A percentile compares a stretch with the other conserved stretches of the same genome.
Conservation (phyloP, 2,113 vertebrate species). For the Xenopus laevis region DNA sequence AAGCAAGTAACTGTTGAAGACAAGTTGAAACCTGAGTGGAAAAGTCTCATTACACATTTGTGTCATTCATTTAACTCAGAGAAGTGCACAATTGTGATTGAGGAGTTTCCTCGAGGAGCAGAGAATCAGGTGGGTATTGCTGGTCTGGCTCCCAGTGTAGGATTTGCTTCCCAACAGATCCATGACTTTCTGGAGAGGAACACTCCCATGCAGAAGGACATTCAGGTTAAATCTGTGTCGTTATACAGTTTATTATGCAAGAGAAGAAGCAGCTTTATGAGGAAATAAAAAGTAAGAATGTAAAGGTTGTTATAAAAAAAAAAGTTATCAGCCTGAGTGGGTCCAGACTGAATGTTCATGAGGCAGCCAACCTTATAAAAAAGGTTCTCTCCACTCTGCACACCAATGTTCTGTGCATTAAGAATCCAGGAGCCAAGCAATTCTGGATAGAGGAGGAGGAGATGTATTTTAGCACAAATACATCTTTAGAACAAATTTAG, state of each 20-base stretch:
- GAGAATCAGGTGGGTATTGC: constrained; percentile 59
- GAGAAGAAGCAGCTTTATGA: constrained; percentile 43
- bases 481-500: constrained; percentile 48
- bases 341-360: constrained; percentile 56
- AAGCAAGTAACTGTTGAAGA: constrained; percentile 61
- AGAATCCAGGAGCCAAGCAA: constrained; percentile 67
- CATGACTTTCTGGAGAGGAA: constrained; percentile 66
- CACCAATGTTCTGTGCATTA: constrained; percentile 52
- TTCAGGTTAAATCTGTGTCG: constrained; percentile 47
- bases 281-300: constrained; percentile 49
- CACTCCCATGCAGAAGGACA: constrained; percentile 52
- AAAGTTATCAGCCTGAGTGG: constrained; percentile 59
- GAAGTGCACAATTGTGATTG: constrained; percentile 49
- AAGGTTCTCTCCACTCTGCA: constrained; percentile 52
- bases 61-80: constrained; percentile 46
- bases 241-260: constrained; percentile 63
- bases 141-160: constrained; percentile 62
- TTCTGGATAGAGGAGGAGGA: constrained; percentile 62
- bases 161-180: constrained; percentile 51
- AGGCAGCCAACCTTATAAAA: constrained; percentile 45
- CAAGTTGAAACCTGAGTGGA: constrained; percentile 61
- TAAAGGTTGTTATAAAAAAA: constrained; percentile 54
- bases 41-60: constrained; percentile 49
- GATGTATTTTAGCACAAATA: constrained; percentile 44
- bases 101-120: constrained; percentile 21